These are phyloP conservation scores for Sphaeridia pumilis DNA, from an alignment of 2,888 invertebrate genomes.

Conservation along the genomic window DNA sequence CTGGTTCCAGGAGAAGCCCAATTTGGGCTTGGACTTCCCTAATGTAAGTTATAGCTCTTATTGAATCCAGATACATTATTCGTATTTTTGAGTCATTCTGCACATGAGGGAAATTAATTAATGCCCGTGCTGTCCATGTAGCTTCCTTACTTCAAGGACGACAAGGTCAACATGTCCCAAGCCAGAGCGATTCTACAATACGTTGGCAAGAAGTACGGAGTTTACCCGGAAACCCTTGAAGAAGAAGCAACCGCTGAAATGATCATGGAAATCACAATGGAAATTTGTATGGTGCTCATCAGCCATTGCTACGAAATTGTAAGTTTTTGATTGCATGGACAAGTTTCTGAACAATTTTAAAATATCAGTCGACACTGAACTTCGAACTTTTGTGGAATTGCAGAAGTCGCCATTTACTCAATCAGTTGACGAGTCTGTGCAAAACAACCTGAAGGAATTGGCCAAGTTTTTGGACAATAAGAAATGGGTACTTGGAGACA, in stretches of 20 bases:
- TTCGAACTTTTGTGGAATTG: too few species aligned
- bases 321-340: not conserved
- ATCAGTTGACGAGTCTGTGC: not conserved
- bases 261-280: not conserved
- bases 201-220: slow-evolving; percentile 36
- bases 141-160: slow-evolving; percentile 42
- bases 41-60: not conserved
- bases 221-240: not conserved
- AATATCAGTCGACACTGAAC: too few species aligned
- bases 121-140: slow-evolving; percentile 3
- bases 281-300: not conserved
- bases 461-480: not conserved
- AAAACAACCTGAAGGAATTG: not conserved
- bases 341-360: too few species aligned
- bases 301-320: not conserved
- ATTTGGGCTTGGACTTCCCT: not conserved
- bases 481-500: not conserved
- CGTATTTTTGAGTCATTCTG: too few species aligned
- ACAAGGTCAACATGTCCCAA: slow-evolving; percentile 40
- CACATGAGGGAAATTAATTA: too few species aligned
- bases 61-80: not conserved
- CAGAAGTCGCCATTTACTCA: not conserved
- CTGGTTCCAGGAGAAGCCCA: not conserved
- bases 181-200: slow-evolving; percentile 41
- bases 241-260: not conserved